A percentile compares a stretch with the other conserved stretches of the same genome.
These are phyloP conservation scores for Microcebus ravelobensis DNA, from an alignment of 2,113 vertebrate species.

Conservation along the genomic window DNA sequence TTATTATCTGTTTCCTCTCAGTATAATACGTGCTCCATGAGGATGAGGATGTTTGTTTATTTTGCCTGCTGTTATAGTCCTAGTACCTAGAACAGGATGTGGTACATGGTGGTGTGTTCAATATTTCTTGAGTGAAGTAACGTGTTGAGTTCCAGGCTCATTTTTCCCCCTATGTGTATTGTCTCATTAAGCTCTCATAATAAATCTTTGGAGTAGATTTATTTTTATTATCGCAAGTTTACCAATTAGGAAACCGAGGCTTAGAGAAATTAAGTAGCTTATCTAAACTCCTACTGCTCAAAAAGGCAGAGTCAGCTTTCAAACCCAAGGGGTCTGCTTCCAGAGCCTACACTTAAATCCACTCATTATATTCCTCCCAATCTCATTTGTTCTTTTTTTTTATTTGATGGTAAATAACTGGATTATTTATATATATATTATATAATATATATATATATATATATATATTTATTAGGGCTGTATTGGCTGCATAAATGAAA, in stretches of 20 bases:
- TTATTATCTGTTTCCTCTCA: not conserved
- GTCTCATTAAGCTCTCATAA: slow-evolving; percentile 41
- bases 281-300: not conserved
- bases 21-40: not conserved
- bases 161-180: not conserved
- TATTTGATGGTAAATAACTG: slow-evolving; percentile 3
- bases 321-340: not conserved
- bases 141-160: not conserved
- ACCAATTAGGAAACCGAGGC: slow-evolving; percentile 29
- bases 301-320: not conserved
- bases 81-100: not conserved
- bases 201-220: slow-evolving; percentile 49
- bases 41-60: not conserved
- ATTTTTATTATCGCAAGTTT: slow-evolving; percentile 30
- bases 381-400: not conserved
- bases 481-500: slow-evolving; percentile 9
- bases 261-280: slow-evolving; percentile 50
- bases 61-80: not conserved
- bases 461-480: not conserved
- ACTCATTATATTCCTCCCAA: not conserved
- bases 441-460: no score
- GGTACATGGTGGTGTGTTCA: not conserved
- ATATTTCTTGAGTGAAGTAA: not conserved
- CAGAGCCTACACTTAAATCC: not conserved
- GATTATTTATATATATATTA: not conserved